Evolutionary conservation across 2,113 vertebrate genomes (phyloP).

Genomic region (Dicaeum eximium): DNA sequence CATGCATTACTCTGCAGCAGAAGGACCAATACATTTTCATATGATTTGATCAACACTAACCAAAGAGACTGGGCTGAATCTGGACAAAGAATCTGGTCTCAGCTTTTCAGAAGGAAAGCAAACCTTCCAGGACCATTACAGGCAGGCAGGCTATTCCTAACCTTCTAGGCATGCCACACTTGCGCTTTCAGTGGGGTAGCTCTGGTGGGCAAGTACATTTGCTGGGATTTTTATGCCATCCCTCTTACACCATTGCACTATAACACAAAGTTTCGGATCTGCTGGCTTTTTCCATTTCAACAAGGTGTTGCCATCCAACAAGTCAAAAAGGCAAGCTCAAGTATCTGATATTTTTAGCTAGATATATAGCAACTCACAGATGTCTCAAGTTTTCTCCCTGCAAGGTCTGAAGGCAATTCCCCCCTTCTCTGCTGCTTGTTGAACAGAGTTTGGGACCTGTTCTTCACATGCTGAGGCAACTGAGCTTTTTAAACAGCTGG

Average conservation of each 20-base stretch:
- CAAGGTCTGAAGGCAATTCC: neutral
- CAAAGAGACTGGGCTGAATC: neutral
- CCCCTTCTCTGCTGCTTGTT: neutral
- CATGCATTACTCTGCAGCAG: neutral
- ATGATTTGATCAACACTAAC: neutral
- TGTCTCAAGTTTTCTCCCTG: neutral
- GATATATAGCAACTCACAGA: neutral
- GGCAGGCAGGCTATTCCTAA: neutral
- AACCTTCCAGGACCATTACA: neutral
- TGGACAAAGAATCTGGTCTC: neutral
- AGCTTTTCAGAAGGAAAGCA: neutral
- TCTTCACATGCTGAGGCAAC: neutral
- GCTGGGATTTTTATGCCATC: neutral
- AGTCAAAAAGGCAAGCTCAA: neutral
- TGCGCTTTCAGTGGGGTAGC: rapidly evolving
- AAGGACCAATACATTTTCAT: neutral
- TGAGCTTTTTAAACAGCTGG: neutral
- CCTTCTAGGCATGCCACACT: neutral
- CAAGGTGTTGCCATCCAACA: neutral
- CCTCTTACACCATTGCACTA: neutral
- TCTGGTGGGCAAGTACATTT: neutral
- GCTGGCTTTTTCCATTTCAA: neutral
- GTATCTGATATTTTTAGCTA: neutral
- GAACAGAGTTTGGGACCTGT: neutral
- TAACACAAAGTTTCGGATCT: neutral